phyloP scores from a whole-genome alignment of 2,797 vertebrate genomes.

The Ammospiza maritima region DNA sequence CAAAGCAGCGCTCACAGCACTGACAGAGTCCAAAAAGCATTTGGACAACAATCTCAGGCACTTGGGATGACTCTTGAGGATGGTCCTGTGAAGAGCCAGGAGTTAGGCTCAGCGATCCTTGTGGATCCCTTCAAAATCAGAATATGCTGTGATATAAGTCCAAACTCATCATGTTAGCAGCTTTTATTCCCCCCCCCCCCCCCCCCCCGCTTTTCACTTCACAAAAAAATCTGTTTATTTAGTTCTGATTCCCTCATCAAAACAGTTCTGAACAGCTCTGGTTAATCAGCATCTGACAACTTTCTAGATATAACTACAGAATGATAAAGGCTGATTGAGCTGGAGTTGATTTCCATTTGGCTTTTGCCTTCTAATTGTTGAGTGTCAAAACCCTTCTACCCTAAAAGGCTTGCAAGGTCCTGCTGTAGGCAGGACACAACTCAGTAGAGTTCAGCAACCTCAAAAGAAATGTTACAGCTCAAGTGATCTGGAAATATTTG shows the following conservation, averaged over 20 bases:
- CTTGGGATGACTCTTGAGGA: neutral
- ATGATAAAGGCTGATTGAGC: neutral
- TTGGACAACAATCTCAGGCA: neutral
- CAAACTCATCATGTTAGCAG: neutral
- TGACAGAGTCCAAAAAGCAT: fast-evolving
- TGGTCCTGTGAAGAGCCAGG: neutral
- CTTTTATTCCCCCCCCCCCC: neutral
- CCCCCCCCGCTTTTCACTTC: neutral
- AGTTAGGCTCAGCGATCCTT: neutral
- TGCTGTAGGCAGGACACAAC: neutral
- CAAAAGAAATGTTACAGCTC: neutral
- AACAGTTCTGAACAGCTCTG: neutral
- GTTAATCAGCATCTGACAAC: constrained; percentile 25
- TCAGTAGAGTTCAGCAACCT: constrained; percentile 3
- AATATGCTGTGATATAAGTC: neutral
- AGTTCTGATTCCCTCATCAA: neutral
- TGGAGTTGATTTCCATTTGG: constrained; percentile 50
- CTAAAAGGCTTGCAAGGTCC: neutral
- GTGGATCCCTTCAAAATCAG: neutral
- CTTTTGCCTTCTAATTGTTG: constrained; percentile 58
- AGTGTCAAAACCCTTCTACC: neutral
- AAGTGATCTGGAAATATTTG: constrained; percentile 30
- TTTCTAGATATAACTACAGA: neutral
- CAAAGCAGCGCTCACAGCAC: neutral
- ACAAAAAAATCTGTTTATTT: neutral